phyloP scores from a whole-genome alignment of 2,797 vertebrate species.

The Sebastes variabilis region DNA sequence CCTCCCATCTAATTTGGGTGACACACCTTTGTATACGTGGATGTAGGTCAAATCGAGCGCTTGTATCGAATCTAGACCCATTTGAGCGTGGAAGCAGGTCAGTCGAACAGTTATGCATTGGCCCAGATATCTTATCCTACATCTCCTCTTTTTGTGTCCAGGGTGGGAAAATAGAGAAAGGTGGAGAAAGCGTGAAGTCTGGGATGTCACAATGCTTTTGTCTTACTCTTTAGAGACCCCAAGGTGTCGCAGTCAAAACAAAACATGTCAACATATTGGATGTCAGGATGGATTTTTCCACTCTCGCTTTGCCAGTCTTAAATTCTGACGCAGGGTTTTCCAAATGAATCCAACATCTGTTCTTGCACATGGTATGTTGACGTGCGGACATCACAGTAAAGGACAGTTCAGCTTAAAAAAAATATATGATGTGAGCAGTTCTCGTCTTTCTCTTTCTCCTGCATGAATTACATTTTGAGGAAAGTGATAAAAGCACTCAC shows the following conservation, averaged over 20 bases:
- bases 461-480: neutral
- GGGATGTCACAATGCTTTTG: constrained; percentile 26
- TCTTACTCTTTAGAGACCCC: constrained; percentile 10
- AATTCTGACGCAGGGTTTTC: neutral
- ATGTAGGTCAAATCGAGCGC: constrained; percentile 65
- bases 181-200: constrained; percentile 18
- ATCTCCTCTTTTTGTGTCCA: constrained; percentile 48
- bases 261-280: constrained; percentile 12
- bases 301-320: neutral
- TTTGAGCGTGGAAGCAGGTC: constrained; percentile 53
- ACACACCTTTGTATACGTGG: constrained; percentile 30
- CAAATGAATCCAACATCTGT: neutral
- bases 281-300: constrained; percentile 25
- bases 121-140: constrained; percentile 65
- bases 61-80: constrained; percentile 33
- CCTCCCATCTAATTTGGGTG: constrained; percentile 22
- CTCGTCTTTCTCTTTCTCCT: neutral
- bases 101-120: constrained; percentile 61
- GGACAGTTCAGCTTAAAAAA: neutral
- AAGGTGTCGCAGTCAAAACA: constrained; percentile 22
- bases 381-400: neutral
- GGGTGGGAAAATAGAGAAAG: constrained; percentile 27
- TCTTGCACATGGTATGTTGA: neutral
- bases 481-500: neutral
- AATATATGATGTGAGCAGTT: neutral